These are phyloP conservation scores for Clarias laeviceps DNA, from an alignment of 2,797 vertebrate genomes.

Conservation along the genomic window DNA sequence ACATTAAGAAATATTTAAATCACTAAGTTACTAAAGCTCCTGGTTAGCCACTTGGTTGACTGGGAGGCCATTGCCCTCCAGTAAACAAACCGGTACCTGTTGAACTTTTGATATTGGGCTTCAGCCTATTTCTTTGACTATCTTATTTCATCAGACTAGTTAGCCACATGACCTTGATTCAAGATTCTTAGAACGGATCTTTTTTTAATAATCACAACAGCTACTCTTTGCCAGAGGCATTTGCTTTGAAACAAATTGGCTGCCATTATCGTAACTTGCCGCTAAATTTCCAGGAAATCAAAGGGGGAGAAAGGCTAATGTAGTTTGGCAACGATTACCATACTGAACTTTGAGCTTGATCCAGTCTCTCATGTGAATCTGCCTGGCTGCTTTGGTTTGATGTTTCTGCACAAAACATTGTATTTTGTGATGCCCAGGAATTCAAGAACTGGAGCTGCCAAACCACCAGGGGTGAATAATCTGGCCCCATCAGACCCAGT, in stretches of 20 bases:
- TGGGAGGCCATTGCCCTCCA: conserved; percentile 1
- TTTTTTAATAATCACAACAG: conserved; percentile 35
- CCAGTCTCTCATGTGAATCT: conserved; percentile 55
- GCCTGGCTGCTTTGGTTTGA: conserved; percentile 46
- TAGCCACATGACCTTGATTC: not conserved
- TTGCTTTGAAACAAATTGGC: conserved; percentile 57
- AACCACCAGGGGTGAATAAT: conserved; percentile 46
- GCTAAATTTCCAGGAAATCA: conserved; percentile 55
- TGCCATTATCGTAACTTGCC: conserved; percentile 48
- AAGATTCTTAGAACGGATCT: conserved; percentile 33
- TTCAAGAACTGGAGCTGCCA: conserved; percentile 32
- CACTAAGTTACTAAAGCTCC: not conserved
- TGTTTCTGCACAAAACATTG: conserved; percentile 45
- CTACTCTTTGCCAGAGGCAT: conserved; percentile 50
- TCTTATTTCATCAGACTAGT: not conserved
- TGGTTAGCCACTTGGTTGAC: conserved; percentile 53
- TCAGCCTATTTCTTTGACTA: conserved; percentile 2
- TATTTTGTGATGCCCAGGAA: conserved; percentile 49
- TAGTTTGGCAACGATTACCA: conserved; percentile 52
- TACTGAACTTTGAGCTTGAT: conserved; percentile 54
- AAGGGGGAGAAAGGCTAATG: conserved; percentile 49
- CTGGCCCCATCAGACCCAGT: conserved; percentile 41
- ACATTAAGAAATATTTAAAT: not conserved
- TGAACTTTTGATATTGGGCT: conserved; percentile 44
- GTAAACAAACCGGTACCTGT: conserved; percentile 44